Percentiles rank a stretch among this genome's conserved stretches.
phyloP scores from a whole-genome alignment of 2,797 vertebrate species.

The Rousettus madagascariensis region DNA sequence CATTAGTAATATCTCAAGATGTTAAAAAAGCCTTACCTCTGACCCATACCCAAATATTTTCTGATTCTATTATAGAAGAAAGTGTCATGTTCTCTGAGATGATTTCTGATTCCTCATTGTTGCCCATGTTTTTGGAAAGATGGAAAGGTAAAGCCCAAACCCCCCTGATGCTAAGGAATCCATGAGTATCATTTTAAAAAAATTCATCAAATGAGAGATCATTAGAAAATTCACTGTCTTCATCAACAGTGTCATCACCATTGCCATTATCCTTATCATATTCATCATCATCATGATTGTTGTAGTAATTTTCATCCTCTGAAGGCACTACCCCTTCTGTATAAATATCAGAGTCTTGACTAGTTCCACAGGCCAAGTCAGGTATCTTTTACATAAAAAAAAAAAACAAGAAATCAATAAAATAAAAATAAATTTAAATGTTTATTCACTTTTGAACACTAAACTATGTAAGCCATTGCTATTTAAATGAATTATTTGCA shows the following conservation, averaged over 20 bases:
- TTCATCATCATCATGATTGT: not conserved
- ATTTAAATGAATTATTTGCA: not conserved
- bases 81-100: not conserved
- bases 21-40: not conserved
- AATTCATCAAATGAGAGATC: not conserved
- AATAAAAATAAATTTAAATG: not conserved
- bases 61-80: not conserved
- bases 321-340: not conserved
- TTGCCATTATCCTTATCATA: not conserved
- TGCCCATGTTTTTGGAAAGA: not conserved
- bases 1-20: not conserved
- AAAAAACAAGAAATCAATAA: not conserved
- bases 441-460: not conserved
- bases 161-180: not conserved
- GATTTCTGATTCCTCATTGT: not conserved
- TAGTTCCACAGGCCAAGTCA: not conserved
- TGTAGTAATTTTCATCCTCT: not conserved
- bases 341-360: not conserved
- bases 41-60: not conserved
- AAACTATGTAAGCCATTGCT: not conserved
- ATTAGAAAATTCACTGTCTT: not conserved
- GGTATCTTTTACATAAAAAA: not conserved
- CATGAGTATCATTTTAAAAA: not conserved
- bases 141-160: not conserved
- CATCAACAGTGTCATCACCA: not conserved